These are phyloP conservation scores for Oenanthe melanoleuca DNA, from an alignment of 2,113 vertebrate genomes.

Conservation along the genomic window DNA sequence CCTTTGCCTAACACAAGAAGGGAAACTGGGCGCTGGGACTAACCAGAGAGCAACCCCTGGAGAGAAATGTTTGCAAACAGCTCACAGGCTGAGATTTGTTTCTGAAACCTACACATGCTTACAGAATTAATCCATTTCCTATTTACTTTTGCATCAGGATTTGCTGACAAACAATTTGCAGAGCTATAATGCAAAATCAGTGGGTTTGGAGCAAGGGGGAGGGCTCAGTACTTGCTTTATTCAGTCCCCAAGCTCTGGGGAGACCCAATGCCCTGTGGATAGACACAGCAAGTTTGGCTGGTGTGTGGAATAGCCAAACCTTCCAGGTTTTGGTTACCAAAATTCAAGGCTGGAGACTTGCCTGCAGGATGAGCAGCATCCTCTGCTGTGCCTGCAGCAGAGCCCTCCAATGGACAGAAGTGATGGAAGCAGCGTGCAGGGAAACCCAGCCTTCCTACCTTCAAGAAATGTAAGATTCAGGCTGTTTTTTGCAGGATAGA, in stretches of 20 bases:
- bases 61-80: not conserved
- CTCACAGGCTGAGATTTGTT: not conserved
- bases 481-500: not conserved
- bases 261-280: not conserved
- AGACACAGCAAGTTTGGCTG: not conserved
- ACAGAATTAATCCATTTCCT: constrained; percentile 10
- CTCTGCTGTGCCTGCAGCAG: not conserved
- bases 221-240: not conserved
- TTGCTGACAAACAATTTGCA: not conserved
- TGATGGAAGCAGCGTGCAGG: accelerated
- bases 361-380: not conserved
- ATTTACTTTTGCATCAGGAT: not conserved
- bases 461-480: not conserved
- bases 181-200: not conserved
- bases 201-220: not conserved
- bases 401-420: not conserved
- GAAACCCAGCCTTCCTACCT: not conserved
- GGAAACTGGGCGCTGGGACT: not conserved
- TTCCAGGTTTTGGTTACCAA: not conserved
- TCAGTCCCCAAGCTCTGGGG: not conserved
- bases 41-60: not conserved
- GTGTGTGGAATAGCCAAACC: not conserved
- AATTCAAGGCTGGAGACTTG: not conserved
- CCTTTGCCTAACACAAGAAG: not conserved
- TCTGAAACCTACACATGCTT: not conserved